Base-by-base conservation (phyloP, 2,113 vertebrate genomes). In the Microcebus griseorufus region DNA sequence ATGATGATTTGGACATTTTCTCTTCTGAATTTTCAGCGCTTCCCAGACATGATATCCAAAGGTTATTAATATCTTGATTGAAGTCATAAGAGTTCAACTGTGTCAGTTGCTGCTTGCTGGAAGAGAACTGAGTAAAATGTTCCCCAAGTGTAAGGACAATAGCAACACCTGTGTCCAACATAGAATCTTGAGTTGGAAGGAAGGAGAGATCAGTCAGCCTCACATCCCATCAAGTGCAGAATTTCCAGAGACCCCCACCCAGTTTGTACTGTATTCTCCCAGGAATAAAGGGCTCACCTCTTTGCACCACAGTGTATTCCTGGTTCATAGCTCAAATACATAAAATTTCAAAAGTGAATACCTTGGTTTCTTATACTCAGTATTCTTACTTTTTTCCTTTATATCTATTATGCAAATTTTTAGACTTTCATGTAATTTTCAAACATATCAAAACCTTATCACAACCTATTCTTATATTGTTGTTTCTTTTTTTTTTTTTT, bases 1-100 rank as follows among this genome's bases (percentile, higher is more conserved):
- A 95, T 55, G 69, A 76, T 51, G 95, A 92, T 82, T 86, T 87
- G 93, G 95, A 96, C 96, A 96, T 95, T 96, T 90, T 87, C 92
- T 55, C 29, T 45, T 51, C 64, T 75, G 6, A 23, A 83, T 81
- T 45, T 55, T 96, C 70, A 20, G 51, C 27, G 75, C 76, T 95
- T 72, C 25, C 51, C 39, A 92, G 34, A 88, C 14, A 14, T 4
- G 16, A 73, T n/a, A 76, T 60, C 92, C 84, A 80, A 87, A 96
- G 75, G 37, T 94, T 92, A 92, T 4, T 88, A 39, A 69, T 76
- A 87, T 60, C 62, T 34, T n/a, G 27, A 90, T 55, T 53, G 51
- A 92, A 67, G 34, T 67, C 25, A 6, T 70, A 22, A 45, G 58
- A 82, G 73, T 78, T 90, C 89, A 78, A 45, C 17, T 62, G 11